Evolutionary conservation across 2,888 invertebrate genomes (phyloP).

Genomic region (Mechanitis mazaeus): DNA sequence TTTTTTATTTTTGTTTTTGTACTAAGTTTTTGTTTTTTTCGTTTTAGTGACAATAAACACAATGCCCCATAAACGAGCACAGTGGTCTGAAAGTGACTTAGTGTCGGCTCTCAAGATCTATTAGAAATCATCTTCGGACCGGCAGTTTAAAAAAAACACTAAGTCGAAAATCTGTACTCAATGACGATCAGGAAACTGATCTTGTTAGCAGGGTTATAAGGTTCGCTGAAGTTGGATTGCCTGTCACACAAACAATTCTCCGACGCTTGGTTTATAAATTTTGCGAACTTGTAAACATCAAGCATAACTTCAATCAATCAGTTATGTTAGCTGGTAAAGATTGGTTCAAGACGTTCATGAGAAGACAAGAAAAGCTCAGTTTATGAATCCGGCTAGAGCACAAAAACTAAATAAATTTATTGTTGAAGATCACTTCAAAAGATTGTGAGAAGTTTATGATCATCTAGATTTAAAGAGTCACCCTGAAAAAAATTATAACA

Average conservation of each 20-base stretch:
- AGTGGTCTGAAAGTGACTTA: slow-evolving; percentile 12
- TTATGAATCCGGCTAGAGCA: slow-evolving; percentile 35
- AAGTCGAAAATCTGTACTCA: slow-evolving; percentile 32
- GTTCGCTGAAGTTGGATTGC: slow-evolving; percentile 10
- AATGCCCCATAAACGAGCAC: slow-evolving; percentile 8
- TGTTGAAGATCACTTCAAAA: slow-evolving; percentile 30
- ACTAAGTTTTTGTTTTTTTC: no score
- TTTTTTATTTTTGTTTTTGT: slow-evolving; percentile 55
- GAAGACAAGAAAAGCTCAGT: slow-evolving; percentile 33
- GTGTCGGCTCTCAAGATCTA: slow-evolving; percentile 29
- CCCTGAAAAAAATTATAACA: slow-evolving; percentile 31
- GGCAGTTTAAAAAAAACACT: slow-evolving; percentile 28
- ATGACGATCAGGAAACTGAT: slow-evolving; percentile 29
- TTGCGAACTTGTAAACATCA: slow-evolving; percentile 33
- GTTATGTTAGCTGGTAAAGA: slow-evolving; percentile 32
- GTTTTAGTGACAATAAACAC: no score
- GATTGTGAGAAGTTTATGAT: slow-evolving; percentile 23
- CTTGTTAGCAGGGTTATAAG: slow-evolving; percentile 20
- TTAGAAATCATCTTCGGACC: slow-evolving; percentile 30
- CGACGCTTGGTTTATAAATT: slow-evolving; percentile 27
- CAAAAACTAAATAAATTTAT: slow-evolving; percentile 35
- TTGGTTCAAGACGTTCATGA: slow-evolving; percentile 33
- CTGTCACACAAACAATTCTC: slow-evolving; percentile 18
- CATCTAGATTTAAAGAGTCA: slow-evolving; percentile 21
- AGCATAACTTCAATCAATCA: slow-evolving; percentile 22